Base-by-base conservation (phyloP, 1,140 invertebrate genomes). In the Paraescarpia echinospica region DNA sequence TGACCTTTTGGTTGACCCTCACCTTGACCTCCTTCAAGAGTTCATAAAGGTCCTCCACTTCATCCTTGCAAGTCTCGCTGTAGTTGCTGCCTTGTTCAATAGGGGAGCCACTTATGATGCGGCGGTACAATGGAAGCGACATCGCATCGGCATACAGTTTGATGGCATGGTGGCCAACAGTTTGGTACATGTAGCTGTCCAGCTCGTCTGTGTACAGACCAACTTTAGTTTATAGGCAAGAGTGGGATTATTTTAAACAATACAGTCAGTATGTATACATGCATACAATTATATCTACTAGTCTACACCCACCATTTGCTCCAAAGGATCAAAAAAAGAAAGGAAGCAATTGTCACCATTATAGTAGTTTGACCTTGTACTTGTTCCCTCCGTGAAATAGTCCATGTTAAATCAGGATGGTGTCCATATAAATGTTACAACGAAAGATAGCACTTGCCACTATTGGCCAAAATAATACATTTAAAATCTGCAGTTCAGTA, bases 151-250 rank as follows among this genome's bases (percentile, higher is more conserved):
- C 98, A 96, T 99, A 98, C 93, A 98, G 97, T 92, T 98, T 97
- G 94, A 99, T 98, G 48, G 98, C 98, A 97, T 99, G 98, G 96
- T 99, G 98, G 18, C 99, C 99, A 92, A 99, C 99, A 92, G 98
- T 99, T 97, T 99, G 99, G 96, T 99, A 99, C 99, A 99, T 99
- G 95, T 98, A 99, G 95, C 99, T 99, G 96, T 99, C 99, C 93
- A 99, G 96, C 96, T 99, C 99, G 97, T 98, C 98, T 98, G 94
- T 88, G 94, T 92, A 22, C 89, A 90, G 59, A 22, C 59, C 9
- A 4, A 22, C 59, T 77, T 77, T 31, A 22, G 59, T 12, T 77
- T 31, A 77, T 2, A 77, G 59, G 34, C 33, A 31, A 34, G 27
- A 18, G 1, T 34, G 90, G n/a, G 33, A 31, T 34, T 90, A 41